phyloP scores from a whole-genome alignment of 1,140 invertebrate species.

The Drosophila murphyi region DNA sequence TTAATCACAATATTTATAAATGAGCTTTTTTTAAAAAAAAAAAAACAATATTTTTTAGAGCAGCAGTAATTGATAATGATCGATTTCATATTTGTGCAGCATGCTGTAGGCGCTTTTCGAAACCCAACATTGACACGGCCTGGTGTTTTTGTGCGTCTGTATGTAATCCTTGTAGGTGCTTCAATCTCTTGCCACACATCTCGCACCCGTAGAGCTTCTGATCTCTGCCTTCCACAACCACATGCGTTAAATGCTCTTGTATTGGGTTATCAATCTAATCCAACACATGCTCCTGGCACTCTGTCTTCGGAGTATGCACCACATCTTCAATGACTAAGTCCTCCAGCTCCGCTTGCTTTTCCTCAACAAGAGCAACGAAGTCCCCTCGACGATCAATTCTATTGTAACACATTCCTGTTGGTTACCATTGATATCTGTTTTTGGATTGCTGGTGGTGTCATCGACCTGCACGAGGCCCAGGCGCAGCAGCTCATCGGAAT shows the following conservation, averaged over 20 bases:
- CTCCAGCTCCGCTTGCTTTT: too few species aligned
- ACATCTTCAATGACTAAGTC: too few species aligned
- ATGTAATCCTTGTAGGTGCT: constrained; percentile 77
- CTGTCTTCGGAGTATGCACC: too few species aligned
- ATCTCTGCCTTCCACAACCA: not conserved
- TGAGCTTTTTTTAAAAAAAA: not conserved
- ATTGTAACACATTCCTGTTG: constrained; percentile 17
- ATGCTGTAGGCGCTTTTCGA: constrained; percentile 30
- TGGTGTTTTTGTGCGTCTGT: constrained; percentile 69
- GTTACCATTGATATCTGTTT: not conserved
- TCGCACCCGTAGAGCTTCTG: constrained; percentile 67
- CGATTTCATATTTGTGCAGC: constrained; percentile 30
- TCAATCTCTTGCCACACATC: constrained; percentile 67
- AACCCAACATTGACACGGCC: constrained; percentile 69
- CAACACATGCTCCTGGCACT: too few species aligned
- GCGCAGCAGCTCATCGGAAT: constrained; percentile 71
- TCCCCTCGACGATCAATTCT: too few species aligned
- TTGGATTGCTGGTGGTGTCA: not conserved
- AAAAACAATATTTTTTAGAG: too few species aligned
- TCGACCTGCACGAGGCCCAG: constrained; percentile 48
- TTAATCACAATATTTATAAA: not conserved
- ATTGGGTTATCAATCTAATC: too few species aligned
- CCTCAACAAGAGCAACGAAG: too few species aligned
- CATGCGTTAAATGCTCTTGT: too few species aligned
- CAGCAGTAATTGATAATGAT: too few species aligned